Conservation (phyloP, 2,888 invertebrate species). For the Microplitis manilae region DNA sequence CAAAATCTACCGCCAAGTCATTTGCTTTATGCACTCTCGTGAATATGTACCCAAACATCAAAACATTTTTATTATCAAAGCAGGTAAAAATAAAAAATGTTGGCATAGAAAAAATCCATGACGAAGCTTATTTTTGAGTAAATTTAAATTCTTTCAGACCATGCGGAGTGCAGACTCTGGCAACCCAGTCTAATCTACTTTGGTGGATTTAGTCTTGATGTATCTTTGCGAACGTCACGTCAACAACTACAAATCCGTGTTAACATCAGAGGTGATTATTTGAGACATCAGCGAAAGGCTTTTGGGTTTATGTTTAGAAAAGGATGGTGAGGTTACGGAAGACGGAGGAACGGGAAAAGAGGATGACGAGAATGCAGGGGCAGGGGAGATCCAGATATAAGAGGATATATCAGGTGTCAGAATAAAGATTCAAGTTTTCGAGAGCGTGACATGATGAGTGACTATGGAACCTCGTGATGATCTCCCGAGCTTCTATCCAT, state of each 20-base stretch:
- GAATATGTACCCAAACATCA: too few relatives aligned
- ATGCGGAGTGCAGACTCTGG: constrained; percentile 61
- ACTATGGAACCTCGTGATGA: neutral
- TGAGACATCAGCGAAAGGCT: constrained; percentile 27
- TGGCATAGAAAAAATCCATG: constrained; percentile 40
- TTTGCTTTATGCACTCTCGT: too few relatives aligned
- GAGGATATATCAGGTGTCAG: neutral
- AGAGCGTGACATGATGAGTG: neutral
- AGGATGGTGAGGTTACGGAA: too few relatives aligned
- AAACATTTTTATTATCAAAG: too few relatives aligned
- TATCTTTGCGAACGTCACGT: constrained; percentile 25
- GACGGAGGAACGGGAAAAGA: neutral
- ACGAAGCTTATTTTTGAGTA: neutral
- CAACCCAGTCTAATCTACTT: constrained; percentile 33
- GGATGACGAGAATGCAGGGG: neutral
- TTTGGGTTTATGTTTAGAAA: constrained; percentile 7
- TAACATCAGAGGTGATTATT: constrained; percentile 39
- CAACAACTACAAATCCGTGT: constrained; percentile 32
- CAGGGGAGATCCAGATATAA: constrained; percentile 1
- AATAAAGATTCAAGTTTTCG: constrained; percentile 1
- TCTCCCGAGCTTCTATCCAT: neutral
- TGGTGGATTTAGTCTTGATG: constrained; percentile 44
- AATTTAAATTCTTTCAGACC: neutral
- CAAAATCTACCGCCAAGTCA: too few relatives aligned
- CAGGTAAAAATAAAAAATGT: too few relatives aligned